These are phyloP conservation scores for Astropecten irregularis DNA, from an alignment of 53 echinoderm and acorn worm genomes.

Conservation along the genomic window DNA sequence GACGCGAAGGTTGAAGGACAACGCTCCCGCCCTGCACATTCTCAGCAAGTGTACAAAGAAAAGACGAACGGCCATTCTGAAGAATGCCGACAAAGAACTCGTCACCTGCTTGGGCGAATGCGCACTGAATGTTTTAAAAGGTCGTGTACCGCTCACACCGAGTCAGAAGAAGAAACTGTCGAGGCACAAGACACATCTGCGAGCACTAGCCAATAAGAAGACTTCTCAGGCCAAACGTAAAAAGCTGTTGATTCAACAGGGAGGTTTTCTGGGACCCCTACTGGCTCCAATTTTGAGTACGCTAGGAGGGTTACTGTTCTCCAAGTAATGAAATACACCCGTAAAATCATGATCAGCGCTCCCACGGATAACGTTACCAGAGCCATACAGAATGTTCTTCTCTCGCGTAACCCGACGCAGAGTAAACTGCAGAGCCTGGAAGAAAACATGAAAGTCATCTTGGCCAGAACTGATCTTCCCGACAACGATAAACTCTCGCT, in stretches of 20 bases:
- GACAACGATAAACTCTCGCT: neutral
- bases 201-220: slow-evolving; percentile 14
- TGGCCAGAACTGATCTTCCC: neutral
- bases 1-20: slow-evolving; percentile 25
- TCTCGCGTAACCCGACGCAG: slow-evolving; percentile 9
- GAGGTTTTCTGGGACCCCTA: slow-evolving; percentile 40
- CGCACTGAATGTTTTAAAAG: slow-evolving; percentile 51
- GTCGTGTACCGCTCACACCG: neutral
- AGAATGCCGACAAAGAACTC: slow-evolving; percentile 29
- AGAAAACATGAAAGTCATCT: slow-evolving; percentile 1
- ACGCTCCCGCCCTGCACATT: slow-evolving; percentile 34
- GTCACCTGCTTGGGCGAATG: slow-evolving; percentile 63
- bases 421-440: neutral
- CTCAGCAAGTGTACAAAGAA: slow-evolving; percentile 56
- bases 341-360: slow-evolving; percentile 40
- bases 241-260: slow-evolving; percentile 9
- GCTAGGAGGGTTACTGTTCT: neutral
- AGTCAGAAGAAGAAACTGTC: slow-evolving; percentile 48
- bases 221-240: slow-evolving; percentile 25
- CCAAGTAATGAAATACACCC: slow-evolving; percentile 19
- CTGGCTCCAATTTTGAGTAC: slow-evolving; percentile 13
- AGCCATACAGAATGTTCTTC: slow-evolving; percentile 19
- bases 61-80: slow-evolving; percentile 4
- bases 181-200: slow-evolving; percentile 27
- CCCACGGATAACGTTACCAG: neutral